Conservation (phyloP, 2,888 invertebrate species). For the Agriopis marginaria region DNA sequence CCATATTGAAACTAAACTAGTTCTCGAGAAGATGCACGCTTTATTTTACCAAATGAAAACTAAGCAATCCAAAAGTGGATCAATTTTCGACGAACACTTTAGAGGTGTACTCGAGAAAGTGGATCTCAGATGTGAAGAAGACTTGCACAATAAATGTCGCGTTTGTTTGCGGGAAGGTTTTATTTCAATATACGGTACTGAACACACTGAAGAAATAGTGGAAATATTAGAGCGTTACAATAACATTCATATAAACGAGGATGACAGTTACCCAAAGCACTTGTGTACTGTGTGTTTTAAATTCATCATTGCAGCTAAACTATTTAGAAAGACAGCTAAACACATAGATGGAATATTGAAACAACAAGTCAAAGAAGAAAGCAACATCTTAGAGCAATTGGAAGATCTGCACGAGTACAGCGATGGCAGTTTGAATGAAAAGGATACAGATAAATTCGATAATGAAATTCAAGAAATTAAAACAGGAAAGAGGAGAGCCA, state of each 20-base stretch:
- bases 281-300: slow-evolving; percentile 66
- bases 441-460: slow-evolving; percentile 45
- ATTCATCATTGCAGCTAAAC: slow-evolving; percentile 63
- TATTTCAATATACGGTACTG: slow-evolving; percentile 37
- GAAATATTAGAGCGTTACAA: slow-evolving; percentile 47
- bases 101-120: slow-evolving; percentile 31
- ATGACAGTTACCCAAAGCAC: slow-evolving; percentile 63
- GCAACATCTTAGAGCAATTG: slow-evolving; percentile 31
- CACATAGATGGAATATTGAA: slow-evolving; percentile 60
- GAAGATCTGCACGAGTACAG: slow-evolving; percentile 47
- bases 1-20: neutral
- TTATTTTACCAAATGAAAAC: slow-evolving; percentile 43
- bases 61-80: slow-evolving; percentile 38
- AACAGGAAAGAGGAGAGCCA: slow-evolving; percentile 49
- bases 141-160: slow-evolving; percentile 41
- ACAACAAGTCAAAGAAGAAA: slow-evolving; percentile 54
- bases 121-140: slow-evolving; percentile 16
- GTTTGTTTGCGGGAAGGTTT: slow-evolving; percentile 48
- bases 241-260: slow-evolving; percentile 57
- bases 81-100: slow-evolving; percentile 44
- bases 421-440: slow-evolving; percentile 46
- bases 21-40: slow-evolving; percentile 38
- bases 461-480: slow-evolving; percentile 25
- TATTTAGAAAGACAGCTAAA: slow-evolving; percentile 67
- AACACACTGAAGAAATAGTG: slow-evolving; percentile 28